Evolutionary conservation across 2,797 vertebrate species (phyloP).

Genomic region (Typhlichthys subterraneus): DNA sequence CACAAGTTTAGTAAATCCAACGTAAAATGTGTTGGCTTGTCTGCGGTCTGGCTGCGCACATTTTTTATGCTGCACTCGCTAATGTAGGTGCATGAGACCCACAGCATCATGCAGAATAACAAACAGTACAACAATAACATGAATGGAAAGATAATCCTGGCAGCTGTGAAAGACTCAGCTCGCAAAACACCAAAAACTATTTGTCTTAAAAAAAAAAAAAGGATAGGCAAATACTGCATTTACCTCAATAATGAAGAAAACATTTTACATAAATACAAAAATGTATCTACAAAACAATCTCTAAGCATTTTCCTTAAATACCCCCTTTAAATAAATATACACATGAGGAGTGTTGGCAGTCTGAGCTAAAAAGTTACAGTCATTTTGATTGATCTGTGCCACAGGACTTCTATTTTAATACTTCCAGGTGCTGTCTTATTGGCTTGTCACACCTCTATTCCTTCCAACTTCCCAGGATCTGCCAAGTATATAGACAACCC

Average conservation of each 20-base stretch:
- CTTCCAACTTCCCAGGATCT: conserved; percentile 15
- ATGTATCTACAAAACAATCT: conserved; percentile 1
- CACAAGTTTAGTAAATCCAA: too few species aligned
- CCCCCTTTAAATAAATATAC: neutral
- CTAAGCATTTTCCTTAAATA: neutral
- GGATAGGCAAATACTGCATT: conserved; percentile 39
- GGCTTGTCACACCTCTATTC: conserved; percentile 16
- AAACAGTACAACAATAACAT: neutral
- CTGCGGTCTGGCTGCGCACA: too few species aligned
- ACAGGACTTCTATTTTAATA: conserved; percentile 23
- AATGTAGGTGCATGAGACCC: neutral
- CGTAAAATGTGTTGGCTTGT: too few species aligned
- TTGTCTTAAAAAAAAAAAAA: too few species aligned
- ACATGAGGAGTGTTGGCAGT: neutral
- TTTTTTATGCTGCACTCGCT: too few species aligned
- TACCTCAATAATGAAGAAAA: conserved; percentile 1
- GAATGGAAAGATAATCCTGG: neutral
- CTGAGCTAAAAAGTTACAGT: conserved; percentile 11
- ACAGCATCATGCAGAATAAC: neutral
- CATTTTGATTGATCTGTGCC: conserved; percentile 6
- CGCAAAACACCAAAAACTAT: too few species aligned
- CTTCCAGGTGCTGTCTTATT: conserved; percentile 49
- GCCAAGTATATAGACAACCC: conserved; percentile 24
- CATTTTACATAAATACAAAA: conserved; percentile 7
- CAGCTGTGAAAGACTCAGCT: neutral